Evolutionary conservation across 2,797 vertebrate species (phyloP), one percentile per base, ranked within the genome.

Genomic region (Myotis daubentonii): DNA sequence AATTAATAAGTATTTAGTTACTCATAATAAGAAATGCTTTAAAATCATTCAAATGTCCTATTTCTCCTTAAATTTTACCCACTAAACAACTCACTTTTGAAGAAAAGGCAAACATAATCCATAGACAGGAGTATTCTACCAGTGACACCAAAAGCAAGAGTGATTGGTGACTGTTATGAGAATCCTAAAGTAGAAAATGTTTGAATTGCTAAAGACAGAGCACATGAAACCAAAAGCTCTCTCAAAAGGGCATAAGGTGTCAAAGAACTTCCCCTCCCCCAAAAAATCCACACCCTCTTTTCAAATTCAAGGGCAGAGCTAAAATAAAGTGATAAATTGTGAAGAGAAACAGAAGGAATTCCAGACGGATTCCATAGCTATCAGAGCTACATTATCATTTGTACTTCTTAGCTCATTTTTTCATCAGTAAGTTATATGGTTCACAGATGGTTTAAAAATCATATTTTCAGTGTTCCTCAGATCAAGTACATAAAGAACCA

Each of bases 401-500:
- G 47, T 94, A 94, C 94, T 86, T 96, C 89, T 93, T 93, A 82
- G 90, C 57, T 96, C 79, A 91, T 93, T 97, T 97, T 93, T 94
- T 16, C 81, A 86, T 94, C 89, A 80, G 71, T 80, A 78, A 93
- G 51, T 92, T 95, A 86, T 41, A 89, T 76, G 65, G 53, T 66
- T 96, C 75, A 94, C 83, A 96, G 91, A 94, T 95, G 93, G 85
- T 33, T 95, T 94, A 89, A 94, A 96, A 97, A 92, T 91, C n/a
- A 12, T 66, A 88, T 81, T 92, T 92, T 28, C 66, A 55, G 75
- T 78, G 83, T 94, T 96, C 44, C 68, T 96, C 81, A 93, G 86
- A 96, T 97, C 71, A 92, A 90, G 82, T 92, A 85, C 87, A 84
- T 91, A 94, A 91, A 94, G 70, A 95, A 91, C 79, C 95, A 81